Base-by-base conservation (phyloP, 2,797 vertebrate species). In the Anguilla obscura region DNA sequence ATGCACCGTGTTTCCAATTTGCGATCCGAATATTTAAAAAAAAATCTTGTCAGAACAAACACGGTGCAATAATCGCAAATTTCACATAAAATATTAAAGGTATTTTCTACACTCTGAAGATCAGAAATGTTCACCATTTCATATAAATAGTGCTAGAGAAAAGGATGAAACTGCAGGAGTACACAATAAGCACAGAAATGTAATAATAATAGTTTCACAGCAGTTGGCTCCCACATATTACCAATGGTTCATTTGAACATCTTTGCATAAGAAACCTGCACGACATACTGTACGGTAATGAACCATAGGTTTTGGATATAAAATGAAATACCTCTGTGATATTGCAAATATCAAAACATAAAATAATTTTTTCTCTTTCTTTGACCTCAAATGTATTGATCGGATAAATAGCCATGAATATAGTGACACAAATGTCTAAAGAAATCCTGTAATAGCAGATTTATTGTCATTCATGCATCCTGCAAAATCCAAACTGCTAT, bases 141-240 rank as follows among this genome's bases (percentile, higher is more conserved):
- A 74, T 85, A 63, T 45, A 85, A 88, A 85, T 87, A 54, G 71
- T 84, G 86, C 85, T 88, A 14, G 48, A 87, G 71, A 84, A 5
- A 89, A 85, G 89, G 90, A 91, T 79, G 85, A 54, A 90, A 88
- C 24, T 21, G 36, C 36, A 82, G 79, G 24, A 82, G 40, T 50
- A 45, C 36, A 24, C 76, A 45, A 83, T 89, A 87, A 90, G 60
- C 80, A 91, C 33, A 90, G 60, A 80, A 88, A 60, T 91, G 87
- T 89, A 91, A 89, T 91, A 91, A 91, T 27, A 69, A 82, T 90
- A 91, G 93, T 92, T 84, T 87, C 76, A 66, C 66, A 88, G 86
- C 85, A 89, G 90, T 90, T 85, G 85, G 87, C 85, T 50, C 88
- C 89, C 54, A 90, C 84, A 88, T 91, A 89, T 90, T 52, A 92